Base-by-base conservation (phyloP, 1,140 invertebrate species). In the Myzus persicae region DNA sequence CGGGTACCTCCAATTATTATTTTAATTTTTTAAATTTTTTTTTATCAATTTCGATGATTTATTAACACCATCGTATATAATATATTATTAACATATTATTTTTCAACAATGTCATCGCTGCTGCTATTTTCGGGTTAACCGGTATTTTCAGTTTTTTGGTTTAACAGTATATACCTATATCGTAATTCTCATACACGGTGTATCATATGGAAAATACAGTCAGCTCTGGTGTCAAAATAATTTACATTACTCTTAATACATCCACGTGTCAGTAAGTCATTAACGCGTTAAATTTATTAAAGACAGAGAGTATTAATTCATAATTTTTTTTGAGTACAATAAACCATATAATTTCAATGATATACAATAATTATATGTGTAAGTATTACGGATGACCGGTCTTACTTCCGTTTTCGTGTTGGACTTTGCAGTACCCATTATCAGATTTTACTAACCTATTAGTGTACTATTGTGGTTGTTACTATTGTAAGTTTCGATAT, bases 101-200 rank as follows among this genome's bases (percentile, higher is more conserved):
- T 67, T 91, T 91, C 90, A 91, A 91, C 54, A 81, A 76, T 81
- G 90, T 91, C 90, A 76, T 44, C 90, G 59, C 90, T 22, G n/a
- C 82, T 11, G 38, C 31, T 81, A 90, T 81, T 91, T 76, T 89
- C 87, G 51, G 40, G 42, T 91, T 81, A 81, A 91, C 90, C 90
- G 90, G 90, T 91, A 44, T 91, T 91, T 91, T 91, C 40, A 44
- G 90, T 46, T 91, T 91, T 81, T 88, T 18, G 46, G n/a, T 24
- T 20, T 26, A 46, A 91, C 44, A 31, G 24, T 54, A 84, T 40
- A 38, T 44, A n/a, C n/a, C n/a, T n/a, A n/a, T 51, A 46, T n/a
- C 46, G 36, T 87, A 18, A 85, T 59, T 54, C 88, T 38, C 36
- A 11, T 24, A 38, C 38, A 44, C 31, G 46, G 36, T 38, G 46